Evolutionary conservation across 2,888 invertebrate species (phyloP).

Genomic region (Sarcophaga rosellei): DNA sequence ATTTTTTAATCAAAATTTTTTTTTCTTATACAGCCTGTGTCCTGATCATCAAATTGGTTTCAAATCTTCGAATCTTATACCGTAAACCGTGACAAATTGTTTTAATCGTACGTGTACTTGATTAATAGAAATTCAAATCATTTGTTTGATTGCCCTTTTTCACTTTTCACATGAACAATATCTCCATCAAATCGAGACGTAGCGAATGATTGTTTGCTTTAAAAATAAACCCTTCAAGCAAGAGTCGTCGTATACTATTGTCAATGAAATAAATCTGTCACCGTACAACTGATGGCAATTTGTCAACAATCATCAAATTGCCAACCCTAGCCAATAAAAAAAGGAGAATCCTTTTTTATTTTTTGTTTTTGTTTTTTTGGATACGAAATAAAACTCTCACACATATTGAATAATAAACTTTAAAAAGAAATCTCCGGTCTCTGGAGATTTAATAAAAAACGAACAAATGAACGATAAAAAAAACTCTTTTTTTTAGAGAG

Average conservation of each 20-base stretch:
- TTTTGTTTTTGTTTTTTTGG: not conserved
- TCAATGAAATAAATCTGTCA: slow-evolving; percentile 71
- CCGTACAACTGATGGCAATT: slow-evolving; percentile 71
- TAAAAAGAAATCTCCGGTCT: slow-evolving; percentile 42
- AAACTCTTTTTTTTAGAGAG: slow-evolving; percentile 18
- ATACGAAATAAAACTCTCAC: slow-evolving; percentile 49
- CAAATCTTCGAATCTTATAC: no score
- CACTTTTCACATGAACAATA: no score
- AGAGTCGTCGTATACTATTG: slow-evolving; percentile 41
- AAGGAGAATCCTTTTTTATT: not conserved
- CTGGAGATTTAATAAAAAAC: slow-evolving; percentile 60
- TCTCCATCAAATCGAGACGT: no score
- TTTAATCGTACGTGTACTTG: no score
- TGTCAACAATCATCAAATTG: slow-evolving; percentile 70
- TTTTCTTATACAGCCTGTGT: no score
- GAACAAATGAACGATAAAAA: slow-evolving; percentile 17
- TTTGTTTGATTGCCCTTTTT: no score
- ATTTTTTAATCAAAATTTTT: no score
- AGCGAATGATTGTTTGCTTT: not conserved
- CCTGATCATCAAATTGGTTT: no score
- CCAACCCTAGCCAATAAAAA: slow-evolving; percentile 56
- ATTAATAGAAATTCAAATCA: no score
- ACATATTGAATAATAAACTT: slow-evolving; percentile 63
- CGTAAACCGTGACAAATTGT: no score
- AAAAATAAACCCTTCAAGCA: slow-evolving; percentile 23